A percentile compares a stretch with the other conserved stretches of the same genome.
These are phyloP conservation scores for Callyntrura guangdongensis DNA, from an alignment of 2,888 invertebrate genomes.

Conservation along the genomic window DNA sequence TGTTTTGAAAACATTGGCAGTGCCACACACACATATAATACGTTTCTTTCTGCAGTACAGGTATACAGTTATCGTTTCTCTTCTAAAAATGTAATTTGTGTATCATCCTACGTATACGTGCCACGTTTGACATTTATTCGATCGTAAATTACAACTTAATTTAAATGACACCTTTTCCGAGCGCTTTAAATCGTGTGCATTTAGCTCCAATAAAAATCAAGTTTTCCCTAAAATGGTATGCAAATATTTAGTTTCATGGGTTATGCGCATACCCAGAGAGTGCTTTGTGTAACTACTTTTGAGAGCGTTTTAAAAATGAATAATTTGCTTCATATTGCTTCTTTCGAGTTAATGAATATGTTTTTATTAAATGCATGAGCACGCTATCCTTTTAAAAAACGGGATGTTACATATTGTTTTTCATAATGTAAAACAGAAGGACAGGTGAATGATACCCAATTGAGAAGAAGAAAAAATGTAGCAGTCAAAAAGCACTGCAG, in stretches of 20 bases:
- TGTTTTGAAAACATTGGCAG: slow-evolving; percentile 19
- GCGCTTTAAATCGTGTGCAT: slow-evolving; percentile 56
- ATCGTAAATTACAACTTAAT: slow-evolving; percentile 75
- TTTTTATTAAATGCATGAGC: background rate
- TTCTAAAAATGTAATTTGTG: slow-evolving; percentile 54
- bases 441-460: slow-evolving; percentile 58
- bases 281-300: slow-evolving; percentile 15
- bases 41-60: slow-evolving; percentile 26
- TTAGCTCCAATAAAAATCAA: slow-evolving; percentile 56
- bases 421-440: background rate
- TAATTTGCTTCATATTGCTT: slow-evolving; percentile 17
- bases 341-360: slow-evolving; percentile 25
- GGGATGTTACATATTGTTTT: slow-evolving; percentile 16
- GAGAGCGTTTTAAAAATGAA: slow-evolving; percentile 33
- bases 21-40: slow-evolving; percentile 15
- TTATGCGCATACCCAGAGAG: background rate
- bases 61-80: slow-evolving; percentile 46
- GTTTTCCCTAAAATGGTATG: slow-evolving; percentile 58
- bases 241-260: slow-evolving; percentile 45
- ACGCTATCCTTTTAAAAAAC: background rate
- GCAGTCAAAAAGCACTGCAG: background rate
- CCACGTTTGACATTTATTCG: slow-evolving; percentile 75
- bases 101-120: slow-evolving; percentile 57
- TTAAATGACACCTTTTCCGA: slow-evolving; percentile 64
- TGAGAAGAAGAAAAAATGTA: background rate